Base-by-base conservation (phyloP, 2,888 invertebrate genomes). In the Mythimna lalbum region DNA sequence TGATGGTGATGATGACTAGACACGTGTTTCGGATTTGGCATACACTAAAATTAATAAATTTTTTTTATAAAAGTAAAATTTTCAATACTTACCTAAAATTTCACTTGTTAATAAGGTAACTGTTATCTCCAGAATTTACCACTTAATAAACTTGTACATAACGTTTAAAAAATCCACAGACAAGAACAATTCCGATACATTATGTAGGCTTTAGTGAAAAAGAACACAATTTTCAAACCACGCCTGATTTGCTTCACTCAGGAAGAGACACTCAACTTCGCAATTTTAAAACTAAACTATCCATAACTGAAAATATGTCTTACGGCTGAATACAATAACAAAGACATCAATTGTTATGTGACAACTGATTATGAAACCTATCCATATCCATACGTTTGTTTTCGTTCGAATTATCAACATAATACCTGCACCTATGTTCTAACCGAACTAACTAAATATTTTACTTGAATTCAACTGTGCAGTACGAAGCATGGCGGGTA, bases 401-500 rank as follows among this genome's bases (percentile, higher is more conserved):
- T 69, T 69, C 57, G 59, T 65, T 74, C 12, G 59, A 53, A 65
- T 57, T 69, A 36, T 70, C 55, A 62, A 68, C 57, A 82, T 57
- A 59, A 50, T 69, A 27, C 27, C 7, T 57, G 50, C 31, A 4
- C 19, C 33, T 33, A 33, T 47, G 52, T 19, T 57, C 6, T 31
- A 23, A n/a, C n/a, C n/a, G n/a, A n/a, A n/a, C n/a, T n/a, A n/a
- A 39, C 2, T 50, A 70, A 74, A 74, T 49, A 74, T 62, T 67
- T 36, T 19, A 36, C 56, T 52, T 47, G 4, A 2, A 52, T 61
- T 63, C 47, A 21, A 17, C 23, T 21, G 49, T 14, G 61, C 19
- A n/a, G 43, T 17, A 6, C n/a, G 23, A 4, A 27, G 7, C 50
- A 21, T 33, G 7, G 5, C 12, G 33, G 33, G 33, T 12, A 10